Evolutionary conservation across 2,888 invertebrate species (phyloP), one percentile per base, ranked within the genome.

Genomic region (Macropis europaea): DNA sequence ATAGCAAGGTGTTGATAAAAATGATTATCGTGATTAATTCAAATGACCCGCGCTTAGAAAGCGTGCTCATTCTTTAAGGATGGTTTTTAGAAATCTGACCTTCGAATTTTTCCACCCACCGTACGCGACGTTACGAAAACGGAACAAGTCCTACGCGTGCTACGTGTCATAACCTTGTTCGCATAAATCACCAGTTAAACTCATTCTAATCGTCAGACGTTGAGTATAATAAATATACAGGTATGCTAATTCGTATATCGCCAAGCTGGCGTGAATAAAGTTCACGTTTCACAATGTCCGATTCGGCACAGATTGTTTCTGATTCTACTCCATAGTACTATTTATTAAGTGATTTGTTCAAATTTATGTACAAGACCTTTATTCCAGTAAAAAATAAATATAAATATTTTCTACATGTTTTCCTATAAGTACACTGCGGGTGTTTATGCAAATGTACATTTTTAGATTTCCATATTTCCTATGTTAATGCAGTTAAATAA

Each of bases 81-180:
- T 13, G 43, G 59, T 47, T 75, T 67, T 79, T 43, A 45, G 71
- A 71, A 73, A 60, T 56, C 56, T 15, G 26, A 54, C 80, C 80
- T 80, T 77, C 57, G 30, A 59, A 60, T 66, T 52, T 56, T 62
- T 53, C 54, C 69, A 67, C 66, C 75, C 19, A 66, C 68, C 7
- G n/a, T 42, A 45, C 22, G 9, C 32, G 32, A 45, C 59, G 34
- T 79, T 76, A 66, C 64, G 80, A 77, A 79, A 80, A 80, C 61
- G 53, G 67, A 68, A 64, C 75, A 59, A 73, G 64, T 77, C 82
- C 82, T 70, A 81, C 82, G 75, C 73, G 24, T 40, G 56, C 32
- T 76, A 73, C 76, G 79, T 73, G 82, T 45, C 67, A 45, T 52
- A 72, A 60, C 70, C 62, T 68, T 13, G 56, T 60, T 54, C 50